Evolutionary conservation across 2,113 vertebrate species (phyloP).

Genomic region (Hepsetus odoe): DNA sequence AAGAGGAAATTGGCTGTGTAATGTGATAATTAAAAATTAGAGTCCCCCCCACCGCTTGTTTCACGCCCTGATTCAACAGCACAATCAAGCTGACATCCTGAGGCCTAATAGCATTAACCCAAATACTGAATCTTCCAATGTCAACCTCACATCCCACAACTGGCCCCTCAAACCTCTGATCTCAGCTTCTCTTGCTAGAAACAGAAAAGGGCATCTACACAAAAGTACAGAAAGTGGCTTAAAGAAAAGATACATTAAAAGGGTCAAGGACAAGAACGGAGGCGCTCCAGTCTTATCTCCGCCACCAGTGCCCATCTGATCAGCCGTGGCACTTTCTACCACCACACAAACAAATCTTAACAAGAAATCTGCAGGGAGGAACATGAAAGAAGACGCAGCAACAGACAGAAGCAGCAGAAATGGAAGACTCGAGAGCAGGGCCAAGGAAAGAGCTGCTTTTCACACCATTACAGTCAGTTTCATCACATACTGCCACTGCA

Average conservation of each 20-base stretch:
- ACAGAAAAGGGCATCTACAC: background rate
- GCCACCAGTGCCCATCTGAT: conserved; percentile 26
- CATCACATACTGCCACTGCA: conserved; percentile 37
- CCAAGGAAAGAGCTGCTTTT: conserved; percentile 2
- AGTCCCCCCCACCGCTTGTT: too few relatives aligned
- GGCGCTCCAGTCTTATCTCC: background rate
- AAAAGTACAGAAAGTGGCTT: background rate
- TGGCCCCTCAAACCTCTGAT: background rate
- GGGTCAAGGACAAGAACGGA: background rate
- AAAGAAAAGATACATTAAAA: background rate
- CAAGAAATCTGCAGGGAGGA: conserved; percentile 15
- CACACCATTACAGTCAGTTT: conserved; percentile 43
- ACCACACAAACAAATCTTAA: conserved; percentile 14
- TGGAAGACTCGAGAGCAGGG: conserved; percentile 17
- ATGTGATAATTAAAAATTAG: too few relatives aligned
- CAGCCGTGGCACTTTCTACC: background rate
- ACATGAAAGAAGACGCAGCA: conserved; percentile 3
- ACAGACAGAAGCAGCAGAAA: background rate
- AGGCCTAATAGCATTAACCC: background rate
- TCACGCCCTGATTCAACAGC: too few relatives aligned
- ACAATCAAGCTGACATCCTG: too few relatives aligned
- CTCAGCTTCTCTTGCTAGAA: background rate
- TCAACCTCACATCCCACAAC: background rate
- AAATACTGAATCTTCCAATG: background rate
- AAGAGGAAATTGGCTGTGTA: too few relatives aligned